Evolutionary conservation across 2,113 vertebrate species (phyloP).

Genomic region (Tretioscincus oriximinensis): DNA sequence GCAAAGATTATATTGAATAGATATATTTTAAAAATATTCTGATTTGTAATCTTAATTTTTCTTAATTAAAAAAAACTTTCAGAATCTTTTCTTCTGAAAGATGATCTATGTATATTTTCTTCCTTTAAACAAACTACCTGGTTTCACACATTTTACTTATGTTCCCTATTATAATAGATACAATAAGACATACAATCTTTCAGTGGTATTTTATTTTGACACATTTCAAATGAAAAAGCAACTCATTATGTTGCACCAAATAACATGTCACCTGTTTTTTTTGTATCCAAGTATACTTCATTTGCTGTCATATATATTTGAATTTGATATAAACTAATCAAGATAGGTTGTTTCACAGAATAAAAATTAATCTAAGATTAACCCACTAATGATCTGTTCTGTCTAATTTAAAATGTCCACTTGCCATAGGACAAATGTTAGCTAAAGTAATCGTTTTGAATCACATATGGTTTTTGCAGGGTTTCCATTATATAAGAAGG

Average conservation of each 20-base stretch:
- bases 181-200: slow-evolving; percentile 60
- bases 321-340: slow-evolving; percentile 9
- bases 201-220: slow-evolving; percentile 69
- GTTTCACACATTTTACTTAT: slow-evolving; percentile 69
- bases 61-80: neutral
- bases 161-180: slow-evolving; percentile 63
- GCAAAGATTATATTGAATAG: neutral
- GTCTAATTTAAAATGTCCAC: neutral
- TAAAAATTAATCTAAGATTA: slow-evolving; percentile 17
- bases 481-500: neutral
- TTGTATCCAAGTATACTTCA: slow-evolving; percentile 41
- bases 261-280: slow-evolving; percentile 65
- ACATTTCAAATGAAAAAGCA: slow-evolving; percentile 65
- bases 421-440: neutral
- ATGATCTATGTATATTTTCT: neutral
- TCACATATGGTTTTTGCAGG: neutral
- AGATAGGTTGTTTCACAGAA: neutral
- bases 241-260: slow-evolving; percentile 65
- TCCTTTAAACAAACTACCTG: slow-evolving; percentile 46
- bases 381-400: neutral
- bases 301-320: slow-evolving; percentile 22
- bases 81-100: neutral
- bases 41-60: neutral
- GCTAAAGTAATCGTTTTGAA: neutral
- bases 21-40: neutral